Conservation (phyloP, 1,140 invertebrate genomes). For the Macrostomum lignano region DNA sequence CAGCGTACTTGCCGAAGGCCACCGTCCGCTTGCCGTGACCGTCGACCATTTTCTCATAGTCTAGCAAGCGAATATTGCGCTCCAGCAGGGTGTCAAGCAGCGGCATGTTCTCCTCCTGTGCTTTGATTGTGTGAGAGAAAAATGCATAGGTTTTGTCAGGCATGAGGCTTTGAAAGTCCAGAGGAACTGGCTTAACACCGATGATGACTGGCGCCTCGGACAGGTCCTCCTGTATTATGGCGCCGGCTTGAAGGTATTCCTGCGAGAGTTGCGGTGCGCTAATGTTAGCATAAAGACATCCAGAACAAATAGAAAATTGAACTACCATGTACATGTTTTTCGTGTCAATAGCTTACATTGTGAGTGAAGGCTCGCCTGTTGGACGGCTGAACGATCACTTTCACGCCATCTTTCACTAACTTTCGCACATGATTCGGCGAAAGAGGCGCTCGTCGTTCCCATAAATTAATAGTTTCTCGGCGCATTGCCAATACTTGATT, state of each 20-base stretch:
- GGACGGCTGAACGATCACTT: constrained; percentile 85
- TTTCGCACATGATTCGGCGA: constrained; percentile 62
- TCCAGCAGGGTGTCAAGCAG: constrained; percentile 75
- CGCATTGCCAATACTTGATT: constrained; percentile 29
- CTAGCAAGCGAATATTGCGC: constrained; percentile 75
- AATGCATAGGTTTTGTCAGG: constrained; percentile 89
- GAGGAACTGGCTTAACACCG: constrained; percentile 82
- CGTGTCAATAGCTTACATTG: constrained; percentile 34
- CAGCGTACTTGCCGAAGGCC: constrained; percentile 93
- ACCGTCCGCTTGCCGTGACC: constrained; percentile 59
- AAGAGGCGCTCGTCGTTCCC: constrained; percentile 81
- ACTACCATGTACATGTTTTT: not conserved
- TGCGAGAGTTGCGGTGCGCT: constrained; percentile 22
- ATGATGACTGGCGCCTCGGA: constrained; percentile 76
- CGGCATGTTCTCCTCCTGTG: constrained; percentile 87
- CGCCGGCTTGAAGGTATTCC: constrained; percentile 59
- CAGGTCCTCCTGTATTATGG: constrained; percentile 74
- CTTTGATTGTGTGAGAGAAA: constrained; percentile 97
- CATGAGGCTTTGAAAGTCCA: constrained; percentile 46
- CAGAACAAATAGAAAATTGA: not conserved
- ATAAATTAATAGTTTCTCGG: constrained; percentile 77
- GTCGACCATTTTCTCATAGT: constrained; percentile 86
- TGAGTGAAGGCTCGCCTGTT: constrained; percentile 86
- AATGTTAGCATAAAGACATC: not conserved
- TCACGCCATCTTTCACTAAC: constrained; percentile 48